Base-by-base conservation (phyloP, 2,888 invertebrate species). In the Lepeophtheirus nordmannii region DNA sequence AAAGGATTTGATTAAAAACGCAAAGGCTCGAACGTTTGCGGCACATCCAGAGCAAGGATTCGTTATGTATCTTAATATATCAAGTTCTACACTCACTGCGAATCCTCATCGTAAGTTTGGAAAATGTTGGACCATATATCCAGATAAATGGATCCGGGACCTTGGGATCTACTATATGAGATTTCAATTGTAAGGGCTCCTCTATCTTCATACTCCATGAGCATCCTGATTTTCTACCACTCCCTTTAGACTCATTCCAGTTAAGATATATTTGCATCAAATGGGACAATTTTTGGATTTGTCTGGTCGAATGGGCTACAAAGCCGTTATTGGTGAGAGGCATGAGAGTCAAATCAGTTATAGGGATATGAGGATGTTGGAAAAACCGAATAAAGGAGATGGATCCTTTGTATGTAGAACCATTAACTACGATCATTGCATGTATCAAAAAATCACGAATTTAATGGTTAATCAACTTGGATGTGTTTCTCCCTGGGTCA, bases 261-360 rank as follows among this genome's bases (percentile, higher is more conserved):
- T 56, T 53, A 53, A 63, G 8, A 37, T 56, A 12, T 63, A 63
- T 37, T 56, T 63, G n/a, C 63, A 63, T 53, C 20, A 38, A 56
- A 12, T 10, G 20, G 37, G 30, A 11, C 63, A 63, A 53, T 63
- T 63, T 56, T 30, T 63, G 23, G 63, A 63, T 30, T 56, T 63
- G 30, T 56, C 53, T 12, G 63, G 63, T 12, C 46, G 63, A 46
- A 63, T 63, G 63, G 63, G 63, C 20, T 63, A 63, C 63, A 46
- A 23, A 7, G 23, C 30, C 17, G n/a, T 14, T 11, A 20, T 23
- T 8, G 38, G 56, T 5, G 53, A 63, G 12, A 22, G 20, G 9
- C 23, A 20, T 23, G 22, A 63, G 22, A 30, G 23, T 22, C 63
- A 63, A 17, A 22, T 46, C 12, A n/a, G 46, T 12, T 63, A 23